Evolutionary conservation across 2,888 invertebrate species (phyloP).

Genomic region (Phanerotoma sp.): DNA sequence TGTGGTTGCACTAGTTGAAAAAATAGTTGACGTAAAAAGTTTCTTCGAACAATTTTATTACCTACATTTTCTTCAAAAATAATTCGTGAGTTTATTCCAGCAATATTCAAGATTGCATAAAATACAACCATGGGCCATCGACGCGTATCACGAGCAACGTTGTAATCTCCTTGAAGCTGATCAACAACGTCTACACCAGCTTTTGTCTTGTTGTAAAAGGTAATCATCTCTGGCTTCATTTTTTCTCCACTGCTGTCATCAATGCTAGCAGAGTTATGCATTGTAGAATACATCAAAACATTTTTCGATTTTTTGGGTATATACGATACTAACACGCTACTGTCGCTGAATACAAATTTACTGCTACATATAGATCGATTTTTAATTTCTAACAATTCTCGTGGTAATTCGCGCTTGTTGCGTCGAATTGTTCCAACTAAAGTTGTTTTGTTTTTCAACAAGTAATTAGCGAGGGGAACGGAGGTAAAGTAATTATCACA

Average conservation of each 20-base stretch:
- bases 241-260: conserved; percentile 15
- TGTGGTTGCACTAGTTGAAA: conserved; percentile 1
- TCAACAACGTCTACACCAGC: conserved; percentile 31
- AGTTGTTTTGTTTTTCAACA: conserved; percentile 31
- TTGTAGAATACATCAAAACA: conserved; percentile 29
- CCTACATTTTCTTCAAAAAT: conserved; percentile 4
- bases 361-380: conserved; percentile 16
- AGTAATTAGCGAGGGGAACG: conserved; percentile 35
- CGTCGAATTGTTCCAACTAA: conserved; percentile 32
- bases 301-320: conserved; percentile 39
- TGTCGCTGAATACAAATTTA: conserved; percentile 21
- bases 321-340: conserved; percentile 33
- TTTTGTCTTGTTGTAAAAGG: conserved; percentile 33
- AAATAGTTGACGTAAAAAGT: not conserved
- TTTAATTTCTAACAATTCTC: conserved; percentile 19
- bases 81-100: conserved; percentile 35
- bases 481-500: conserved; percentile 43
- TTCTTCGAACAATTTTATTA: not conserved
- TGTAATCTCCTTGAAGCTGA: conserved; percentile 19
- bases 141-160: conserved; percentile 37
- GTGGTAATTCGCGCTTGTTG: conserved; percentile 34
- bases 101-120: conserved; percentile 34
- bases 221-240: conserved; percentile 29
- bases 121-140: conserved; percentile 42
- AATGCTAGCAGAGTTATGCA: conserved; percentile 29